Evolutionary conservation across 2,888 invertebrate species (phyloP).

Genomic region (Metacarcinus magister): DNA sequence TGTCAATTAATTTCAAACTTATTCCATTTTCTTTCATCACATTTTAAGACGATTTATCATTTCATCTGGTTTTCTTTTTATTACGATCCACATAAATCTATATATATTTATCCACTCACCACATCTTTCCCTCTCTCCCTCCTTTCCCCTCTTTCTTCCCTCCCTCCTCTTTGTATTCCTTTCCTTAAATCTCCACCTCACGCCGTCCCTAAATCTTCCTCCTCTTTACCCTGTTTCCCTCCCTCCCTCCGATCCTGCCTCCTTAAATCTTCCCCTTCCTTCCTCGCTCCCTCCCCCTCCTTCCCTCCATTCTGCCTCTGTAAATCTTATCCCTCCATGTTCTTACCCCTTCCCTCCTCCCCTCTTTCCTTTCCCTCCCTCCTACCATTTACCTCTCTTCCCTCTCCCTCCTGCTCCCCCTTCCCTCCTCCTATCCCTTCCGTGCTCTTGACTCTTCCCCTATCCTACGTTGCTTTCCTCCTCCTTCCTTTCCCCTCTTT

Average conservation of each 20-base stretch:
- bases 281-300: not conserved
- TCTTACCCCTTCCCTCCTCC: not conserved
- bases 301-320: not conserved
- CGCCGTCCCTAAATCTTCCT: conserved; percentile 23
- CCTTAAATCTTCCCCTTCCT: not conserved
- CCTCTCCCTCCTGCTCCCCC: not conserved
- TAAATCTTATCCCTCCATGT: not conserved
- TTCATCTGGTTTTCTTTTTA: not conserved
- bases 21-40: not conserved
- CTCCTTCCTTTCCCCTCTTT: not conserved
- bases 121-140: not conserved
- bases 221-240: not conserved
- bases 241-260: not conserved
- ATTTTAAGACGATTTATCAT: no score
- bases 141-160: not conserved
- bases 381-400: not conserved
- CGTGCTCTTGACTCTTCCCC: not conserved
- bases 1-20: not conserved
- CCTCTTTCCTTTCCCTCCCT: not conserved
- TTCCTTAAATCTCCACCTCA: conserved; percentile 28
- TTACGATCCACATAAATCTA: not conserved
- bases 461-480: not conserved
- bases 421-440: not conserved
- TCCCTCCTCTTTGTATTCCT: conserved; percentile 8
- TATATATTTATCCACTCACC: not conserved